Conservation (phyloP, 2,113 vertebrate genomes). For the Stictonetta naevosa region DNA sequence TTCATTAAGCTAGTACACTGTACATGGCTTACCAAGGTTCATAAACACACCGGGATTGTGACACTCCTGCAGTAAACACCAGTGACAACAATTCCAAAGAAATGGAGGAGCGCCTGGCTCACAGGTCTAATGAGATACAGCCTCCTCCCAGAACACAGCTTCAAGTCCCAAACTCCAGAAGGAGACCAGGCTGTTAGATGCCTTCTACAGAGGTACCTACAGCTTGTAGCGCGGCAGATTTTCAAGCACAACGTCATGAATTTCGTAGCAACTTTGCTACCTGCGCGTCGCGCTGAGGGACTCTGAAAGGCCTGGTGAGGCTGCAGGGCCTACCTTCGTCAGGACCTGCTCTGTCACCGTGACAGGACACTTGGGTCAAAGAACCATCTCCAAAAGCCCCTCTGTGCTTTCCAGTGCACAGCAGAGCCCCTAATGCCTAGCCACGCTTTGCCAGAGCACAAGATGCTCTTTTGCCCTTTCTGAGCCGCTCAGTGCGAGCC, state of each 20-base stretch:
- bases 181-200: not conserved
- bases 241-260: not conserved
- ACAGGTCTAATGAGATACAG: not conserved
- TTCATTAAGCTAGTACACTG: not conserved
- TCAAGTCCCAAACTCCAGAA: not conserved
- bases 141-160: not conserved
- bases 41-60: not conserved
- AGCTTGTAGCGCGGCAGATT: accelerated
- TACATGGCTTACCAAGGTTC: not conserved
- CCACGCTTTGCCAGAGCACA: not conserved
- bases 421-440: not conserved
- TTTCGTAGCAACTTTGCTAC: not conserved
- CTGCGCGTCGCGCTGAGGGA: not conserved
- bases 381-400: not conserved
- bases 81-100: accelerated
- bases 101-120: accelerated
- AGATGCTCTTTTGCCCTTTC: not conserved
- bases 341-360: not conserved
- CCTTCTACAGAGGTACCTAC: not conserved
- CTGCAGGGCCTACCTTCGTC: not conserved
- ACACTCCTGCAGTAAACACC: not conserved
- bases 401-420: accelerated
- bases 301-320: not conserved
- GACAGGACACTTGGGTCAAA: not conserved
- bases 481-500: accelerated